Evolutionary conservation across 2,797 vertebrate species (phyloP), one percentile per base, ranked within the genome.

Genomic region (Zonotrichia albicollis): DNA sequence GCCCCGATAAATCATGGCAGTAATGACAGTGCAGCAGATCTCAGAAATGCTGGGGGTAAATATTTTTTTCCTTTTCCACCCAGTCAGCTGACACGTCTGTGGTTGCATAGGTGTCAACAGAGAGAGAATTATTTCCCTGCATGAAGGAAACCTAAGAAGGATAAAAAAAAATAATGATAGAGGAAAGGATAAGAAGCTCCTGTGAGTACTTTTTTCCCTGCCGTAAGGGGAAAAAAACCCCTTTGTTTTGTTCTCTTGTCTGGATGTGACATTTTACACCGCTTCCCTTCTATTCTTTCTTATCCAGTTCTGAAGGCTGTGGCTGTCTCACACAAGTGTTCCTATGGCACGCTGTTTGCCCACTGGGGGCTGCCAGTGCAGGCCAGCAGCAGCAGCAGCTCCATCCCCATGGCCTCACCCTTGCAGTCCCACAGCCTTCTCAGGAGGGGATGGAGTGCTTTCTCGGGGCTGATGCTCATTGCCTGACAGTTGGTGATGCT

Each of bases 31-130:
- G 82, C 82, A 73, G 84, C 83, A 78, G 75, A 66, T 60, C 7
- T 0, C 42, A 82, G 82, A 91, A 96, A 79, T 79, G 76, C 76
- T 79, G 55, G 85, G 93, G 82, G 87, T 92, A 93, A 93, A 87
- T 84, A 65, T 60, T 75, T 81, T 95, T 83, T 87, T 64, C 42
- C 73, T 84, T 95, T 95, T 94, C 70, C 34, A 94, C 43, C 36
- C 76, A 81, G 75, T 94, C 87, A 89, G 78, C 72, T 94, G 79
- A 93, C 58, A 62, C 0, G 0, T 73, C 62, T 91, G 70, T 78
- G 54, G 81, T 58, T 94, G 65, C 91, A 87, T 11, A 87, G 92
- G 89, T 89, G 82, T 88, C 82, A 87, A 87, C 51, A 68, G 73
- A 51, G 34, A 53, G 34, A 93, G 62, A 93, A 84, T 91, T 90